Percentiles rank a stretch among this genome's conserved stretches.
phyloP scores from a whole-genome alignment of 2,888 invertebrate species.

The Agrochola litura region DNA sequence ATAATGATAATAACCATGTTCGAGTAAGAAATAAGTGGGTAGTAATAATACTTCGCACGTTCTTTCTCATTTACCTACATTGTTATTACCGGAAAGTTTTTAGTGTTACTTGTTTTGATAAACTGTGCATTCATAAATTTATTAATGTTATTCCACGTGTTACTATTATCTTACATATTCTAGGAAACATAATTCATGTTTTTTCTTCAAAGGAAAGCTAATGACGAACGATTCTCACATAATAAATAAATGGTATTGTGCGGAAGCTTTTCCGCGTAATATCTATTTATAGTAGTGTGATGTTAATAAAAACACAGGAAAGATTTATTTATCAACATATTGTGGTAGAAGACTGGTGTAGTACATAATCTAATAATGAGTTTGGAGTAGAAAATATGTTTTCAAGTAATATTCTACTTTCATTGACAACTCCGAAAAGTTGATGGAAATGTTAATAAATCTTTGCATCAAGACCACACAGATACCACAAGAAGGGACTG shows the following conservation, averaged over 20 bases:
- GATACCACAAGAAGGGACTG: slow-evolving; percentile 1
- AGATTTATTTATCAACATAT: neutral
- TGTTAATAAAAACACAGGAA: neutral
- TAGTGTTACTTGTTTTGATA: neutral
- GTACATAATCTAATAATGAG: neutral
- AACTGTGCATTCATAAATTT: too few species aligned
- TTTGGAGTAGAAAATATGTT: neutral
- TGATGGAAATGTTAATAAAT: neutral
- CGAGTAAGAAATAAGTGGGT: neutral
- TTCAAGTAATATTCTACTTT: neutral
- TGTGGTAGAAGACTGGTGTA: neutral
- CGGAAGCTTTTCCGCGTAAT: neutral
- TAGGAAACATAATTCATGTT: neutral
- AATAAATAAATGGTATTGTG: neutral
- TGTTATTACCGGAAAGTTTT: neutral
- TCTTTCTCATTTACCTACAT: neutral
- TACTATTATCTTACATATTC: neutral
- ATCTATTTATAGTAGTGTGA: neutral
- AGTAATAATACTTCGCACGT: neutral
- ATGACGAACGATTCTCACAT: neutral
- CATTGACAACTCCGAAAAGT: neutral
- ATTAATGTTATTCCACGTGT: neutral
- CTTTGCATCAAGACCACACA: neutral
- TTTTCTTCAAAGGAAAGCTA: neutral
- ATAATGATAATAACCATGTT: neutral